Base-by-base conservation (phyloP, 2,113 vertebrate species). In the Mesitornis unicolor region DNA sequence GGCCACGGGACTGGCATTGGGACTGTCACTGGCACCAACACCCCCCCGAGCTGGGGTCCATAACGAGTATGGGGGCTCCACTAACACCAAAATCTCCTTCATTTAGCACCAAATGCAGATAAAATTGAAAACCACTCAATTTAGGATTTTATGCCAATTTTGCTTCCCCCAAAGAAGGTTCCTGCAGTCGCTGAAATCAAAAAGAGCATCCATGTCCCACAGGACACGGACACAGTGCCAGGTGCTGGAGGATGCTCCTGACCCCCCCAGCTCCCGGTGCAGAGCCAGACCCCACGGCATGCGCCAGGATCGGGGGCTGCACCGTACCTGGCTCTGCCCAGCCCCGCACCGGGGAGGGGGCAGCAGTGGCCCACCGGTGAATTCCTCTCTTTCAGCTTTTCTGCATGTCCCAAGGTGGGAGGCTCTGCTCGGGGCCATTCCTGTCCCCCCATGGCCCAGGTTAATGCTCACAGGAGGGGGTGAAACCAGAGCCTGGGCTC, bases 401-500 rank as follows among this genome's bases (percentile, higher is more conserved):
- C 56, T 3, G 21, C 53, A 28, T 76, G 40, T 82, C 94, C 64
- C 1, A 70, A 14, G 95, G 96, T 92, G 43, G 91, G 67, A 87
- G 61, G 70, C 57, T 93, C 89, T 70, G 85, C 16, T 6, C 45
- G 1, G 6, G 69, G 69, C 93, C 87, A 93, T 95, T 97, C 93
- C 76, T 84, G 69, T 76, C 29, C 61, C 79, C 57, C 84, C 73
- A 45, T 50, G 59, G 74, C 75, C 74, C 74, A 16, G 33, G 73
- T 77, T 93, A 93, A 94, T 50, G 83, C 65, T 35, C 47, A 59
- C 89, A n/a, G 89, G 89, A 78, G 74, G 57, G 84, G 51, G 54
- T 93, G 95, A 97, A 96, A 97, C 91, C 67, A 87, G 91, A 97
- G 91, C 54, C 1, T 8, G 20, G 48, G 81, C 42, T 93, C 75